Evolutionary conservation across 1,140 invertebrate species (phyloP), one percentile per base, ranked within the genome.

Genomic region (Scaptomyza pallida): DNA sequence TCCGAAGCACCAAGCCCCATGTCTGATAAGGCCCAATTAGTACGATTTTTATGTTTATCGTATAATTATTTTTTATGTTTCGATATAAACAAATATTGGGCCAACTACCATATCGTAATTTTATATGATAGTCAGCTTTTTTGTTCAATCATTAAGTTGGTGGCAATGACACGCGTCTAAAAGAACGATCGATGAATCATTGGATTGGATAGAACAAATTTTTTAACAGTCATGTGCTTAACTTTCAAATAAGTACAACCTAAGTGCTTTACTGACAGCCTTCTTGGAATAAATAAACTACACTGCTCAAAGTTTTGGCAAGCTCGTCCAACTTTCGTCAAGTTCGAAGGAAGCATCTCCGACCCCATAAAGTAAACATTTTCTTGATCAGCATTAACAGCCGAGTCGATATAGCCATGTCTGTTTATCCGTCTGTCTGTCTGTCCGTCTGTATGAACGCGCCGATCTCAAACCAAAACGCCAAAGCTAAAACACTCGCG

Each of bases 41-140:
- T 21, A 43, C 10, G 60, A 71, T 57, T 71, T 57, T 64, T 71
- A 71, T 71, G 52, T 37, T 64, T 71, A 26, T 6, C 48, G 57
- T 21, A 37, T 55, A 41, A 55, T 43, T n/a, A 5, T 23, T 54
- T 54, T 54, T 5, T 55, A 71, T 33, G 26, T 43, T 47, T 52
- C 37, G 52, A 71, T 71, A 71, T 57, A 67, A 67, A 67, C 23
- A 65, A 48, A 59, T 50, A 50, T 50, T 33, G 13, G 12, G 23
- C 40, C 15, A n/a, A 10, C 45, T 17, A 59, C 37, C 21, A 59
- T 67, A 67, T 67, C 63, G 45, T 67, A 52, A 52, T 60, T 16
- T 35, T 59, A 26, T 26, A 41, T 16, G 33, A 33, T 41, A 21
- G 23, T 19, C 33, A 40, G 17, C 48, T 62, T 12, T 64, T 23